phyloP scores from a whole-genome alignment of 1,140 invertebrate species.

The Cydia pomonella region DNA sequence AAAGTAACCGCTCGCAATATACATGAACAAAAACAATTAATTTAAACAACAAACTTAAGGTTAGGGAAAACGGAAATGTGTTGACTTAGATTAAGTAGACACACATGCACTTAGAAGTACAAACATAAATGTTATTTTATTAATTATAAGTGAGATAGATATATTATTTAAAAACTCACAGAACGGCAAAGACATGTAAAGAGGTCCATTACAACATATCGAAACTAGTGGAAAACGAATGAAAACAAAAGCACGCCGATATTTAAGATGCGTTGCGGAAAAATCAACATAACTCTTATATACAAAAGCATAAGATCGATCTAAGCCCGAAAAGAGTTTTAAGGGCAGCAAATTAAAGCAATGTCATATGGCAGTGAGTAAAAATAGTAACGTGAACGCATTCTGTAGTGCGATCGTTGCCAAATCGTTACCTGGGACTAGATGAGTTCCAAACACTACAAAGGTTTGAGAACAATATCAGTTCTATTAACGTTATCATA shows the following conservation, averaged over 20 bases:
- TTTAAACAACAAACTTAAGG: neutral
- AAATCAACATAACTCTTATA: neutral
- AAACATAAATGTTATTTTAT: neutral
- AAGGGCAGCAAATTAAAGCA: neutral
- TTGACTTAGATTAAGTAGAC: neutral
- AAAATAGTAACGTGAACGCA: constrained; percentile 31
- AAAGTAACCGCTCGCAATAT: neutral
- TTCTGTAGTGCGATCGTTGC: constrained; percentile 23
- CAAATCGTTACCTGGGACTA: neutral
- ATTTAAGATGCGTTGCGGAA: neutral
- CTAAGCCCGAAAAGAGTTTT: neutral
- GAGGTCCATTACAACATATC: constrained; percentile 31
- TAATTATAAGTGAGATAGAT: neutral
- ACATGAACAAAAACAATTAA: too few species aligned
- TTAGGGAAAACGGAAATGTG: neutral
- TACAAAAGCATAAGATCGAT: constrained; percentile 1
- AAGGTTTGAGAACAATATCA: neutral
- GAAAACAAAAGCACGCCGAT: constrained; percentile 14
- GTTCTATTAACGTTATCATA: neutral
- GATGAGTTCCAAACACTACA: neutral
- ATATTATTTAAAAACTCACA: constrained; percentile 14
- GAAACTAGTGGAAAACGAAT: constrained; percentile 1
- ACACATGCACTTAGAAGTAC: neutral
- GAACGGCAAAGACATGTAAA: constrained; percentile 20
- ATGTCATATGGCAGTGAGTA: constrained; percentile 28